These are phyloP conservation scores for Cotesia chilonis DNA, from an alignment of 1,140 invertebrate genomes.

Conservation along the genomic window DNA sequence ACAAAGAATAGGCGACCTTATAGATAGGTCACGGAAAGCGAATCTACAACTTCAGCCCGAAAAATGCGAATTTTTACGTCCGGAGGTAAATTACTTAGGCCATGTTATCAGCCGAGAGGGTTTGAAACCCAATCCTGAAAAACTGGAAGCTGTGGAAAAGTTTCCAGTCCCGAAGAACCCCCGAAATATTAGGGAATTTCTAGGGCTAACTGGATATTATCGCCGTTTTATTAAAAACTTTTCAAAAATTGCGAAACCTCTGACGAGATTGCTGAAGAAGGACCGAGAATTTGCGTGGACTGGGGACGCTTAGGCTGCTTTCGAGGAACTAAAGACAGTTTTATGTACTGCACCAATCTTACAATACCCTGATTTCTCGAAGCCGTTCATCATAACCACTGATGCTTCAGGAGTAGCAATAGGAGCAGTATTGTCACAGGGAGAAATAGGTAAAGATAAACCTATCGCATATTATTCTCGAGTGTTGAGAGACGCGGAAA, in stretches of 20 bases:
- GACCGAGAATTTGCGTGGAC: constrained; percentile 1
- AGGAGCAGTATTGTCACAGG: constrained; percentile 41
- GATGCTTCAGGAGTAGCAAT: constrained; percentile 40
- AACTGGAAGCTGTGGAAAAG: background rate
- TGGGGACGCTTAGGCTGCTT: background rate
- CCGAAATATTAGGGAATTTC: constrained; percentile 6
- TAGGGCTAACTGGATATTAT: constrained; percentile 18
- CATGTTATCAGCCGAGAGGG: constrained; percentile 6
- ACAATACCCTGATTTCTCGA: constrained; percentile 44
- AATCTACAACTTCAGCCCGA: too few species aligned
- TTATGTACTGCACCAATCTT: constrained; percentile 37
- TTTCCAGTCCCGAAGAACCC: constrained; percentile 7
- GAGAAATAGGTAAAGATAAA: constrained; percentile 33
- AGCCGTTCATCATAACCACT: constrained; percentile 42
- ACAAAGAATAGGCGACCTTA: too few species aligned
- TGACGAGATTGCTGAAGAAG: background rate
- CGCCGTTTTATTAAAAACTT: constrained; percentile 10
- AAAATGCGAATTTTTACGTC: too few species aligned
- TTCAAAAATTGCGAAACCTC: constrained; percentile 6
- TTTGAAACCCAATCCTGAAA: constrained; percentile 9
- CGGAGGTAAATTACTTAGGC: too few species aligned
- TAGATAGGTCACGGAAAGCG: too few species aligned
- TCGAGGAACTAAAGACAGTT: constrained; percentile 19
- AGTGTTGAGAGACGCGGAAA: constrained; percentile 14
- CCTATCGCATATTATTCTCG: constrained; percentile 44